phyloP scores from a whole-genome alignment of 2,113 vertebrate genomes.

The Ahaetulla prasina region DNA sequence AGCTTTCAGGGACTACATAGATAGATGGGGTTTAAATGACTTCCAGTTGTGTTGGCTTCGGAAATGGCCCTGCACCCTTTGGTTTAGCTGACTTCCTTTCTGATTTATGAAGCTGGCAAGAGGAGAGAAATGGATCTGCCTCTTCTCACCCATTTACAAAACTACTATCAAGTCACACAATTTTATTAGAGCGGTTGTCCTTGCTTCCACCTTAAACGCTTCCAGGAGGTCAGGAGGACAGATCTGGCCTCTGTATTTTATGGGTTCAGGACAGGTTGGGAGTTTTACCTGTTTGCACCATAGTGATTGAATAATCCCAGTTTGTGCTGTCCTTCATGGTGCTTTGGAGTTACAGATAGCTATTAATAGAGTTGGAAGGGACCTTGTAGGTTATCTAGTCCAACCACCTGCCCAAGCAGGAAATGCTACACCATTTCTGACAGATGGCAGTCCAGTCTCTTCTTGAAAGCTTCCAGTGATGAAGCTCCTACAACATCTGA shows the following conservation, averaged over 20 bases:
- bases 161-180: neutral
- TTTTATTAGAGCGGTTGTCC: constrained; percentile 6
- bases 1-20: neutral
- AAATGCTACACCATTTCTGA: too few species aligned
- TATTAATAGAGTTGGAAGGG: too few species aligned
- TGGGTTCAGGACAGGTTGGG: neutral
- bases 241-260: neutral
- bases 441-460: too few species aligned
- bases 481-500: too few species aligned
- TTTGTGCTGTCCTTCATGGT: too few species aligned
- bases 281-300: neutral
- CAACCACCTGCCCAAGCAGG: too few species aligned
- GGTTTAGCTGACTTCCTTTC: neutral
- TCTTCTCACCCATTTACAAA: neutral
- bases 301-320: neutral
- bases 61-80: neutral
- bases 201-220: neutral
- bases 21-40: neutral
- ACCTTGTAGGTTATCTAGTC: too few species aligned
- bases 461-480: too few species aligned
- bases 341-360: too few species aligned
- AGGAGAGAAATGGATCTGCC: neutral
- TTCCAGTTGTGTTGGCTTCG: neutral
- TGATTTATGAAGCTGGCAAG: neutral
- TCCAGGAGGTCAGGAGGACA: neutral